Conservation (phyloP, 2,113 vertebrate species). For the Burhinus bistriatus region DNA sequence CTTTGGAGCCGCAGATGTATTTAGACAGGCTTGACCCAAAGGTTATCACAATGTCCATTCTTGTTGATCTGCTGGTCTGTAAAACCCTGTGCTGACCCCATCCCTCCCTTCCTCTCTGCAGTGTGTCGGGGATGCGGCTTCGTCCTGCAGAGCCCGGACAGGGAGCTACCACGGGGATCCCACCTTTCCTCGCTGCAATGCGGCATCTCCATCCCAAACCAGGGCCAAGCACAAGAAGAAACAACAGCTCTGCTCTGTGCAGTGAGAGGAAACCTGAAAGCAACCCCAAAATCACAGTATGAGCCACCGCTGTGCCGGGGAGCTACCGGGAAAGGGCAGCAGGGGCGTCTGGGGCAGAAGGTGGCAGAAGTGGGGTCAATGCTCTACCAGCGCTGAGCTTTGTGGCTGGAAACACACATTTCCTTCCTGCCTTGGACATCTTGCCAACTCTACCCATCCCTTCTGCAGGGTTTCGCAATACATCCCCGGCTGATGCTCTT, state of each 20-base stretch:
- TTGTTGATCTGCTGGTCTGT: not conserved
- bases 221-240: not conserved
- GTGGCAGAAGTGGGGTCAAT: not conserved
- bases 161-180: not conserved
- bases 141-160: accelerated
- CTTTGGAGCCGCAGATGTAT: not conserved
- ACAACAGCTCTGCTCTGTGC: not conserved
- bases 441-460: not conserved
- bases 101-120: not conserved
- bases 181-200: not conserved
- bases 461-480: not conserved
- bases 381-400: not conserved
- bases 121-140: not conserved
- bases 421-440: not conserved
- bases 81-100: not conserved
- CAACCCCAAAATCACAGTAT: not conserved
- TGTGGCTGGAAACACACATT: not conserved
- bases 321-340: not conserved
- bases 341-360: not conserved
- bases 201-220: not conserved
- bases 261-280: not conserved
- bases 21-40: not conserved
- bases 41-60: not conserved
- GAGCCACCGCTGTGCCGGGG: accelerated
- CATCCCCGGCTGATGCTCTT: not conserved